Conservation (phyloP, 2,797 vertebrate genomes). For the Haliaeetus albicilla region DNA sequence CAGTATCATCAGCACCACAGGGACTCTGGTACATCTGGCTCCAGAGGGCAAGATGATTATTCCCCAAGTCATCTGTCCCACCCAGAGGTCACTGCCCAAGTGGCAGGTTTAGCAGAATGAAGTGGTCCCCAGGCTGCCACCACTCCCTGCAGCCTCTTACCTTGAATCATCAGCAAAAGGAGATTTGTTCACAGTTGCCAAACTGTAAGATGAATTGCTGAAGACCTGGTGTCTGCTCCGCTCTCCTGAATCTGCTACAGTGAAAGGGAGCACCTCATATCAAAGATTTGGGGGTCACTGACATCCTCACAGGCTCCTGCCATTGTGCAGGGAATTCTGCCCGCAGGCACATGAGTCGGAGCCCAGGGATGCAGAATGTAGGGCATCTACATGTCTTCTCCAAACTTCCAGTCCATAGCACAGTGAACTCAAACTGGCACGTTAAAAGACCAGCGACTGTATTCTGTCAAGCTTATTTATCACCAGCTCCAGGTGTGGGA, state of each 20-base stretch:
- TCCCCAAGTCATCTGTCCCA: background rate
- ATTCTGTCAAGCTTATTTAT: background rate
- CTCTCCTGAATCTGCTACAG: background rate
- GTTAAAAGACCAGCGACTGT: background rate
- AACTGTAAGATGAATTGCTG: background rate
- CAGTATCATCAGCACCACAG: background rate
- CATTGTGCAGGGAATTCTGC: background rate
- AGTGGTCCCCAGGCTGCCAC: background rate
- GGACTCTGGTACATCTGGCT: background rate
- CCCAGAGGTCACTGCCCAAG: background rate
- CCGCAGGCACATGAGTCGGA: fast-evolving
- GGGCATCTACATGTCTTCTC: background rate
- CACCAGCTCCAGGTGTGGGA: conserved; percentile 15
- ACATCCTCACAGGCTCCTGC: background rate
- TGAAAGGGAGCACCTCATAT: background rate
- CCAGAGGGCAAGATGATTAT: background rate
- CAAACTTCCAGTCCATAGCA: background rate
- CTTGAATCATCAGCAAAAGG: background rate
- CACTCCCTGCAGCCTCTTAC: background rate
- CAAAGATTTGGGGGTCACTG: background rate
- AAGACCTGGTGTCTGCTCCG: background rate
- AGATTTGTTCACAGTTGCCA: background rate
- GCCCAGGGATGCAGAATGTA: background rate
- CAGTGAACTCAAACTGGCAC: background rate
- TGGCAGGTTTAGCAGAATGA: background rate